Conservation (phyloP, 2,888 invertebrate species). For the Steinernema carpocapsae region DNA sequence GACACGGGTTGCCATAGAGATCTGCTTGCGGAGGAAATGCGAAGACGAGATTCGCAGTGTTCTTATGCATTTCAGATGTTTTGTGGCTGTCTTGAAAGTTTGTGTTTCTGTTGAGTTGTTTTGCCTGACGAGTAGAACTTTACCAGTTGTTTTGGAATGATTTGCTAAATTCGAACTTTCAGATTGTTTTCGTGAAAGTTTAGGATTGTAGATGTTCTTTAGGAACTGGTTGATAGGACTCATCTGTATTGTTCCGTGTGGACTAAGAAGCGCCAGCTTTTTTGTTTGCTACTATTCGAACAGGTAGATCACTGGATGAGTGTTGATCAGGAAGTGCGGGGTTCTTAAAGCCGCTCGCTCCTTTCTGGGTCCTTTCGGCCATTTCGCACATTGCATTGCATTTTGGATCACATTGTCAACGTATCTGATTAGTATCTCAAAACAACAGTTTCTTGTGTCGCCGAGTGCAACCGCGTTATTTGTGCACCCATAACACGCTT, state of each 20-base stretch:
- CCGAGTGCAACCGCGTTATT: too few relatives aligned
- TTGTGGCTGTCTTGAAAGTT: neutral
- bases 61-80: neutral
- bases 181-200: neutral
- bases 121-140: neutral
- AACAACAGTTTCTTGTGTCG: too few relatives aligned
- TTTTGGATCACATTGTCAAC: too few relatives aligned
- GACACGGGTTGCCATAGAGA: slow-evolving; percentile 12
- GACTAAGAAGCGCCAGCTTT: too few relatives aligned
- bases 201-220: neutral
- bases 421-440: too few relatives aligned
- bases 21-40: neutral
- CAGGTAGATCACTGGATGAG: too few relatives aligned
- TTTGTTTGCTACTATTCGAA: too few relatives aligned
- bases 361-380: too few relatives aligned
- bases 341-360: neutral
- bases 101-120: neutral
- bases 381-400: too few relatives aligned
- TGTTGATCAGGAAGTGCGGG: too few relatives aligned
- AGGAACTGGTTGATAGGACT: too few relatives aligned
- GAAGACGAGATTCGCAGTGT: neutral
- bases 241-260: too few relatives aligned
- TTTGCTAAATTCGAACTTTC: slow-evolving; percentile 25
- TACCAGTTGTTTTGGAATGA: neutral
- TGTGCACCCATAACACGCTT: neutral